Evolutionary conservation across 1,140 invertebrate genomes (phyloP), one percentile per base, ranked within the genome.

Genomic region (Caenorhabditis tropicalis): DNA sequence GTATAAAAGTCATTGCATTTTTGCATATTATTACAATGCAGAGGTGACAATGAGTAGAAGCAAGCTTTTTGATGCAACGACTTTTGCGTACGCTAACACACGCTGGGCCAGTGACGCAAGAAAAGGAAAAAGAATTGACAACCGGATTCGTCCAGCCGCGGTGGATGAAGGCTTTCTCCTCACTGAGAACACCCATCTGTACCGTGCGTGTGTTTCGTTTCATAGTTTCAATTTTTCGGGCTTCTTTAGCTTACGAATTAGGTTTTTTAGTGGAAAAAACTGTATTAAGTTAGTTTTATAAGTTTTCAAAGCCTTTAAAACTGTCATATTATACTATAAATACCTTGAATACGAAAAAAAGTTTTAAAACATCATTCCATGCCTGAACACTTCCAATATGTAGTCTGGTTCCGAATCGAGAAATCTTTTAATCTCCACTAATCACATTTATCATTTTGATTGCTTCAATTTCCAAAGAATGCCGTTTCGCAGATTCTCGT

Each of bases 71-170:
- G n/a, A n/a, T n/a, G n/a, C 15, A 3, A 29, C 27, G 29, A 58
- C 29, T 65, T 33, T 65, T 39, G 65, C 65, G 65, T 74, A 43
- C 36, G n/a, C 36, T 29, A 46, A 43, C 36, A 74, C 65, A 74
- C 65, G 65, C 65, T 74, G 65, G 12, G 65, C 36, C 36, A 74
- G 65, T 74, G 65, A 74, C 65, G 65, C 36, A 74, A 74, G 65
- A 43, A 43, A n/a, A 24, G 15, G 21, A 65, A 74, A 74, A 74
- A 74, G 65, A 74, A 74, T 74, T 74, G 36, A 74, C 65, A 74
- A 74, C 65, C 65, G 65, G 65, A 74, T 74, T 74, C 29, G 36
- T 74, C 65, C 65, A 74, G 24, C n/a, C 65, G 36, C 65, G 36
- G 65, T 33, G 65, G 36, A 74, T 74, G 36, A 74, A 74, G 65